Evolutionary conservation across 1,140 invertebrate species (phyloP), one percentile per base, ranked within the genome.

Genomic region (Drosophila yakuba): DNA sequence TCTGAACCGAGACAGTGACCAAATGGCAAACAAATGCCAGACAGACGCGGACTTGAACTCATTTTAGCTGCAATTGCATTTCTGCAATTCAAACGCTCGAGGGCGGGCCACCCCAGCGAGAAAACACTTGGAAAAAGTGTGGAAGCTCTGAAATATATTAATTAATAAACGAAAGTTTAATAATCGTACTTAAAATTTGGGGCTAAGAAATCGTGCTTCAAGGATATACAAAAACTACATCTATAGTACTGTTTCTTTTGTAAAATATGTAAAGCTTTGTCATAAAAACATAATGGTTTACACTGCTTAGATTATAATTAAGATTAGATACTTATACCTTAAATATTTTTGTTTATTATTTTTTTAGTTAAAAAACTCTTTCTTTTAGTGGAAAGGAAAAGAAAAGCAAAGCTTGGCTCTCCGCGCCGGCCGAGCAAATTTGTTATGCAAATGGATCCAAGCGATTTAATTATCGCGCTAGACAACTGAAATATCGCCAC

Each of bases 401-500:
- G 8, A 32, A 32, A 51, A 59, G 20, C 58, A 11, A n/a, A 41
- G 38, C 10, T 23, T 25, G 17, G 14, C 20, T 51, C 73, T 52
- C 39, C 50, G 28, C 28, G 28, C 28, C 25, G 20, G 48, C 36
- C 35, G 36, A 48, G 60, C 79, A 89, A 89, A 89, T 89, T 89
- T 89, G 84, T 89, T 89, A 89, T 89, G 84, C 84, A 89, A 89
- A 89, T 89, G 85, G 74, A 54, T 63, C 50, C 72, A 75, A 71
- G 80, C 85, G 84, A 89, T 89, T 89, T 89, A 89, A 89, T 89
- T 89, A 89, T 89, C 84, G 84, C 84, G 69, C 84, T 83, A 89
- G 84, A 89, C 84, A 89, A 89, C 85, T 89, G 80, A 89, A 89
- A 89, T 89, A 89, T 89, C 84, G 84, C 80, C 85, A 78, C 80